Evolutionary conservation across 2,113 vertebrate species (phyloP).

Genomic region (Stegastes partitus): DNA sequence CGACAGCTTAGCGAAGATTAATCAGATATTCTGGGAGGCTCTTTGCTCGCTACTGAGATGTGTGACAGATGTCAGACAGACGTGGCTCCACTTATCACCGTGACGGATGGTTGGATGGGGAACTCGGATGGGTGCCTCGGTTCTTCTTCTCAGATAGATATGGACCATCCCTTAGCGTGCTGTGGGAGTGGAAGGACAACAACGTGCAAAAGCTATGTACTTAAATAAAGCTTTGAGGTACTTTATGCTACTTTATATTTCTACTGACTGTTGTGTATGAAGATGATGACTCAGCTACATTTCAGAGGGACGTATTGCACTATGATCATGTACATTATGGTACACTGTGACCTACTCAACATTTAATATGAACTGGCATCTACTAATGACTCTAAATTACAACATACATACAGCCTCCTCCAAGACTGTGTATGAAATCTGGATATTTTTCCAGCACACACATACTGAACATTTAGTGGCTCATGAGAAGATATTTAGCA

Average conservation of each 20-base stretch:
- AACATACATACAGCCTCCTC: too few relatives aligned
- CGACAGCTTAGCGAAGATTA: slow-evolving; percentile 77
- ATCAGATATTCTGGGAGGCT: slow-evolving; percentile 73
- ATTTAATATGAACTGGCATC: too few relatives aligned
- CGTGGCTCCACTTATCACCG: slow-evolving; percentile 74
- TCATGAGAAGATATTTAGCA: too few relatives aligned
- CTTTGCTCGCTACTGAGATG: slow-evolving; percentile 61
- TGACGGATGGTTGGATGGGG: slow-evolving; percentile 65
- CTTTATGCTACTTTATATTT: background rate
- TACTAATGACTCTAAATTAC: too few relatives aligned
- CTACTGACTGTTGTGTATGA: too few relatives aligned
- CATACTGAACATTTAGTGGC: too few relatives aligned
- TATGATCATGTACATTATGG: too few relatives aligned
- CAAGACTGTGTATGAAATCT: too few relatives aligned
- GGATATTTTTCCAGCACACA: too few relatives aligned
- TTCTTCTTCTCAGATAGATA: slow-evolving; percentile 18
- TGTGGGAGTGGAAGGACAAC: background rate
- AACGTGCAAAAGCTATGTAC: background rate
- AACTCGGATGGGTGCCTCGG: slow-evolving; percentile 57
- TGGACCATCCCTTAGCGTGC: background rate
- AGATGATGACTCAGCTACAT: too few relatives aligned
- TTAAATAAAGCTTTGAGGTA: background rate
- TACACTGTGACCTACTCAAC: too few relatives aligned
- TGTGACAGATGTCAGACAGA: slow-evolving; percentile 78
- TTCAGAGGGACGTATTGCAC: too few relatives aligned